phyloP scores from a whole-genome alignment of 2,888 invertebrate species.

The Operophtera brumata region DNA sequence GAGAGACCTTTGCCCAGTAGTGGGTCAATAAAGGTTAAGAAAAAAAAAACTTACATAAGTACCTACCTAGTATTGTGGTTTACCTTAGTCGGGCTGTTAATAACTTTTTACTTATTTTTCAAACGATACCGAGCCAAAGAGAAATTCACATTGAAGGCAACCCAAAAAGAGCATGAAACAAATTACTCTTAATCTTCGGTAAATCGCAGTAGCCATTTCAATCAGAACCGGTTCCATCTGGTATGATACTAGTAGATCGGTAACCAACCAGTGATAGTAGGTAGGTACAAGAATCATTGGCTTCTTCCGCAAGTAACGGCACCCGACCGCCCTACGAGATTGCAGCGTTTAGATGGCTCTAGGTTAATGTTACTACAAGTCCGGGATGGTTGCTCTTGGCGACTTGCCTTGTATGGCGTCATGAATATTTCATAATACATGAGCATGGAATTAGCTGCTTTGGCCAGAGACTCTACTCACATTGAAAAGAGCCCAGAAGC shows the following conservation, averaged over 20 bases:
- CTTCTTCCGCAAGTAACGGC: constrained; percentile 34
- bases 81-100: too few relatives aligned
- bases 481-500: too few relatives aligned
- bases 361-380: constrained; percentile 31
- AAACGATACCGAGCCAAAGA: too few relatives aligned
- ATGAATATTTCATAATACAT: too few relatives aligned
- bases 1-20: too few relatives aligned
- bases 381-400: constrained; percentile 17
- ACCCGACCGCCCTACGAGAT: constrained; percentile 20
- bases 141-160: too few relatives aligned
- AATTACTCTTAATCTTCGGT: constrained; percentile 5
- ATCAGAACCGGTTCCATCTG: constrained; percentile 16
- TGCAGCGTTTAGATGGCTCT: constrained; percentile 15
- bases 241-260: background rate
- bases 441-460: too few relatives aligned
- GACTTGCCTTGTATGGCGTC: constrained; percentile 10
- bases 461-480: too few relatives aligned
- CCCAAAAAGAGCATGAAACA: background rate
- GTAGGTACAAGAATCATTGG: constrained; percentile 4
- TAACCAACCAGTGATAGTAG: background rate
- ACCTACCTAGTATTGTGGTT: too few relatives aligned
- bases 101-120: too few relatives aligned
- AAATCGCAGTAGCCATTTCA: constrained; percentile 4
- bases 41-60: too few relatives aligned
- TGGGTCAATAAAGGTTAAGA: too few relatives aligned